Conservation (phyloP, 2,888 invertebrate genomes). For the Shargacucullia verbasci region DNA sequence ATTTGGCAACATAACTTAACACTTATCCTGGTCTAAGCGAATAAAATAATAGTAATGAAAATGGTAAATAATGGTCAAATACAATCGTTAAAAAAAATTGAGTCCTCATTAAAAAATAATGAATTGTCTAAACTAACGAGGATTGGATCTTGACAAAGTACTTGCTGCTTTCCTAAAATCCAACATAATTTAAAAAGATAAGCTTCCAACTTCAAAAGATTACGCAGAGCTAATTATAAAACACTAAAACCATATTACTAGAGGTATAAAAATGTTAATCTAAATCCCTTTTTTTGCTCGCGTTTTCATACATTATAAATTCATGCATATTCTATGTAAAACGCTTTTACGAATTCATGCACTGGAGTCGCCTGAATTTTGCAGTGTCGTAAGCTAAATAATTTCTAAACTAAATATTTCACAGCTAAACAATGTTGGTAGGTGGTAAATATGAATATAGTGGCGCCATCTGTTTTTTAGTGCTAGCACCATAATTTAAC, state of each 20-base stretch:
- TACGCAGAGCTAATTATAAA: constrained; percentile 28
- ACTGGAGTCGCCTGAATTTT: constrained; percentile 24
- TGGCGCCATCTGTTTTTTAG: constrained; percentile 36
- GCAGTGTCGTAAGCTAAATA: constrained; percentile 13
- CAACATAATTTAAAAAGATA: constrained; percentile 12
- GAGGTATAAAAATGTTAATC: constrained; percentile 11
- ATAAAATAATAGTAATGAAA: no score
- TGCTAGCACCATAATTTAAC: neutral
- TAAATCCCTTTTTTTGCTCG: constrained; percentile 21
- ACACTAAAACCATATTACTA: constrained; percentile 31
- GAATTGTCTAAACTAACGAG: no score
- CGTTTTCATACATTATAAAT: constrained; percentile 31
- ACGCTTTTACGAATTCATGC: constrained; percentile 28
- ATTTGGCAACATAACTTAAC: no score
- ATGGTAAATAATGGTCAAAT: no score
- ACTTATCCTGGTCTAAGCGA: no score
- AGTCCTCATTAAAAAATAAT: no score
- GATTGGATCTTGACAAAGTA: neutral
- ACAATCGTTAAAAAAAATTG: no score
- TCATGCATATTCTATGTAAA: constrained; percentile 40
- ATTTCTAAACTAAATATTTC: constrained; percentile 22
- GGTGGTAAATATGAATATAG: constrained; percentile 1
- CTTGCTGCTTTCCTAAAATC: neutral
- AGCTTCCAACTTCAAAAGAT: constrained; percentile 14
- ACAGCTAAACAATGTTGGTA: constrained; percentile 10